phyloP scores from a whole-genome alignment of 2,888 invertebrate species.

The Gnatocerus cornutus region DNA sequence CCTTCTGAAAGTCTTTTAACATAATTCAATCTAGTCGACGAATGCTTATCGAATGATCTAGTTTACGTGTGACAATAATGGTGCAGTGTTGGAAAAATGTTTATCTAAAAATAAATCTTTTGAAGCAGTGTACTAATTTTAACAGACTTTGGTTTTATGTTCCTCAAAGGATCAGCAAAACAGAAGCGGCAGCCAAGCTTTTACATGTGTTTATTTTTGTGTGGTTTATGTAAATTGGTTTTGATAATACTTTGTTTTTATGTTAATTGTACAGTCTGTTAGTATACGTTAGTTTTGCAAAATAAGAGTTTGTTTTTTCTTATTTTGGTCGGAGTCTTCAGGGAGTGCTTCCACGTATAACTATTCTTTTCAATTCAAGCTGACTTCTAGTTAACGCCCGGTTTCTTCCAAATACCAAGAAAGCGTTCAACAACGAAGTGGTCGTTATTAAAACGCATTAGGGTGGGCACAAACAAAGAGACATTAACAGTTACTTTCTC shows the following conservation, averaged over 20 bases:
- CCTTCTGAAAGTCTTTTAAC: no score
- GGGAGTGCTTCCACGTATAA: no score
- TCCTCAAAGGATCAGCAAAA: slow-evolving; percentile 32
- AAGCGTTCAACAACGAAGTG: slow-evolving; percentile 19
- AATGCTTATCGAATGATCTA: not conserved
- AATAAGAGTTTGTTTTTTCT: no score
- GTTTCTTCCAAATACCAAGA: slow-evolving; percentile 9
- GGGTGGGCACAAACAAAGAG: slow-evolving; percentile 32
- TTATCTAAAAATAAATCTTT: slow-evolving; percentile 14
- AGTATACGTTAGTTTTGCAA: no score
- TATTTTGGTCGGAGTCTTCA: no score
- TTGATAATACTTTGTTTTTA: slow-evolving; percentile 26
- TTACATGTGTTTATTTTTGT: slow-evolving; percentile 26
- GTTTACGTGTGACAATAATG: slow-evolving; percentile 1
- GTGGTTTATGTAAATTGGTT: slow-evolving; percentile 26
- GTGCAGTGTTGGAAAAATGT: slow-evolving; percentile 7
- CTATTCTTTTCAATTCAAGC: slow-evolving; percentile 29
- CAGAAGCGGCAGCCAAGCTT: slow-evolving; percentile 18
- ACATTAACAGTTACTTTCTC: slow-evolving; percentile 34
- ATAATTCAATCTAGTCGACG: not conserved
- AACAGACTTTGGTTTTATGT: slow-evolving; percentile 25
- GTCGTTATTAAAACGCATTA: slow-evolving; percentile 43
- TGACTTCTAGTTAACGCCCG: slow-evolving; percentile 17
- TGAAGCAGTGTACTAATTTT: slow-evolving; percentile 11
- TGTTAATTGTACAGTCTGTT: no score